Base-by-base conservation (phyloP, 2,113 vertebrate species). In the Atherinomorus stipes region DNA sequence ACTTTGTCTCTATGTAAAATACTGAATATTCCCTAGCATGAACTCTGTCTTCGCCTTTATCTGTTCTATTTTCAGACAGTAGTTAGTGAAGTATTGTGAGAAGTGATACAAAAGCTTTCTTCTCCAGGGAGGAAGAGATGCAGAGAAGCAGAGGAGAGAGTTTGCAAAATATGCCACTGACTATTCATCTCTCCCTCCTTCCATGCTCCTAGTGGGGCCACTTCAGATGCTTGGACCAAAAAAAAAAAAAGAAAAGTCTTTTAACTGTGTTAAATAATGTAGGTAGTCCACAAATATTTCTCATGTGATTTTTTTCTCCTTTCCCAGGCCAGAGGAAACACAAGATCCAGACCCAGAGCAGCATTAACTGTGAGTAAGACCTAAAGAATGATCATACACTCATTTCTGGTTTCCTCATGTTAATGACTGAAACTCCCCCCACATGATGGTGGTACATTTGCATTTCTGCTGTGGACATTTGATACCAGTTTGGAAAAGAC, bases 51-150 rank as follows among this genome's bases (percentile, higher is more conserved):
- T 25, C 71, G 61, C 49, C 75, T 81, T 76, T 76, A 74, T 86
- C 70, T 76, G 53, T 71, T 54, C 78, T 82, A 80, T 85, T 88
- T 78, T 78, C 83, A 80, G 78, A 59, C 22, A 42, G 61, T 78
- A 74, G 64, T 82, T 79, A 80, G 79, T 70, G 74, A 79, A 80
- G 84, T 56, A 64, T 81, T 82, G 64, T 78, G 58, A 66, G 78
- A 77, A 66, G 64, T 86, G 59, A 76, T 80, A 88, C 86, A 87
- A 88, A 87, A 77, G 66, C 62, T 63, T 75, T 38, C 52, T 57
- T 68, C 76, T 81, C 76, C 22, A 57, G 57, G 76, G 81, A 84
- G 44, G 11, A 23, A 47, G 51, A 26, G 44, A 72, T 34, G 3
- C 23, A 42, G 47, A 62, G 50, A 70, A n/a, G 67, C 40, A 19